Evolutionary conservation across 2,888 invertebrate species (phyloP).

Genomic region (Liopterus haemorrhoidalis): DNA sequence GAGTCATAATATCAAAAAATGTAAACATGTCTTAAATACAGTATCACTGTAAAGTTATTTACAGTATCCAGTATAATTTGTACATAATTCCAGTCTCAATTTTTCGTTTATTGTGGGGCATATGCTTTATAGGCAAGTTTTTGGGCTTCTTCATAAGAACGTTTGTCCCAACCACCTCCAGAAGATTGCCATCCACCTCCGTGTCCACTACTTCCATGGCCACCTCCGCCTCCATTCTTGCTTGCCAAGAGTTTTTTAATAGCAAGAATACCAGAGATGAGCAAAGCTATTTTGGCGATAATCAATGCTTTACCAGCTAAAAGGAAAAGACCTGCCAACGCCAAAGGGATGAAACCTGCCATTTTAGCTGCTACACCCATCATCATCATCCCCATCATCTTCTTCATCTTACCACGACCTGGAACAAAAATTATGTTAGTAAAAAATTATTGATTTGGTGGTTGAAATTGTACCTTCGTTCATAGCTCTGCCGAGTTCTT

Average conservation of each 20-base stretch:
- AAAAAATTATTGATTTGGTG: slow-evolving; percentile 9
- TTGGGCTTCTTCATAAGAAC: slow-evolving; percentile 55
- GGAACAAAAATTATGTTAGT: slow-evolving; percentile 38
- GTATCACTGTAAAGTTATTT: slow-evolving; percentile 13
- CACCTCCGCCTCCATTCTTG: slow-evolving; percentile 57
- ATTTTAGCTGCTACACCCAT: slow-evolving; percentile 82
- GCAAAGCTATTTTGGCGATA: slow-evolving; percentile 69
- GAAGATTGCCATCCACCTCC: slow-evolving; percentile 44
- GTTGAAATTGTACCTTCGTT: slow-evolving; percentile 61
- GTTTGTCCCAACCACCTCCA: slow-evolving; percentile 64
- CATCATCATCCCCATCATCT: slow-evolving; percentile 89
- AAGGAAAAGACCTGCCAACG: slow-evolving; percentile 73
- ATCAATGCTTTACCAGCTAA: slow-evolving; percentile 83
- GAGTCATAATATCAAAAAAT: too few species aligned
- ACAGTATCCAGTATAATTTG: not conserved
- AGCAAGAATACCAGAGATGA: slow-evolving; percentile 74
- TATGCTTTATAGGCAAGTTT: slow-evolving; percentile 69
- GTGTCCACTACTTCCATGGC: slow-evolving; percentile 46
- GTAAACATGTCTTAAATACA: too few species aligned
- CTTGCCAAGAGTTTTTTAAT: slow-evolving; percentile 72
- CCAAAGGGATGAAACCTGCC: slow-evolving; percentile 73
- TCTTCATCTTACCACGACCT: slow-evolving; percentile 77
- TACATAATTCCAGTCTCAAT: slow-evolving; percentile 11
- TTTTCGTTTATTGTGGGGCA: slow-evolving; percentile 42
- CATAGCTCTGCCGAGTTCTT: slow-evolving; percentile 62